phyloP scores from a whole-genome alignment of 2,797 vertebrate species.

The Streptopelia turtur region DNA sequence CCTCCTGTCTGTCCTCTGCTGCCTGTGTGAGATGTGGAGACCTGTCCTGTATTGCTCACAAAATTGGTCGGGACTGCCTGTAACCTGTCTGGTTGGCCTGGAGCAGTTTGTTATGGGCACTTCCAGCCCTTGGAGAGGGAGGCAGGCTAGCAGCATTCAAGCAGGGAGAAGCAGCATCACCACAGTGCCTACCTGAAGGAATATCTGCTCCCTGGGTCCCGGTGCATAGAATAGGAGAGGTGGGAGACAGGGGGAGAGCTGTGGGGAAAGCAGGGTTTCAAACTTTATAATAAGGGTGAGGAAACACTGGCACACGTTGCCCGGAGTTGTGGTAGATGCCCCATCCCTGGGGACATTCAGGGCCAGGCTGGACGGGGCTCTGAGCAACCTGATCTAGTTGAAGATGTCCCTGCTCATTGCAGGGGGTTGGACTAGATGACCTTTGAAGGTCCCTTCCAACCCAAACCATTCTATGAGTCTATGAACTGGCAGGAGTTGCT shows the following conservation, averaged over 20 bases:
- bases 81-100: background rate
- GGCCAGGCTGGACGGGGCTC: too few species aligned
- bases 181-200: background rate
- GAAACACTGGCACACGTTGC: too few species aligned
- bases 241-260: background rate
- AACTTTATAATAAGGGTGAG: too few species aligned
- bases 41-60: background rate
- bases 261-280: background rate
- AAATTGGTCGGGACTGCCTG: background rate
- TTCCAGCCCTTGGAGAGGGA: fast-evolving
- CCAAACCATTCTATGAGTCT: too few species aligned
- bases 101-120: fast-evolving
- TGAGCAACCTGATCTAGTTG: too few species aligned
- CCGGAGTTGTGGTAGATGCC: too few species aligned
- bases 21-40: fast-evolving
- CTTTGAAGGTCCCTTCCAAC: too few species aligned
- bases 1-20: background rate
- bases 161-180: background rate
- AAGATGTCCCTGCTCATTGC: too few species aligned
- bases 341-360: too few species aligned
- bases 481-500: background rate
- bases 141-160: background rate
- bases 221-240: background rate
- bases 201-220: fast-evolving
- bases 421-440: too few species aligned